Evolutionary conservation across 2,797 vertebrate genomes (phyloP).

Genomic region (Anolis apletophallus): DNA sequence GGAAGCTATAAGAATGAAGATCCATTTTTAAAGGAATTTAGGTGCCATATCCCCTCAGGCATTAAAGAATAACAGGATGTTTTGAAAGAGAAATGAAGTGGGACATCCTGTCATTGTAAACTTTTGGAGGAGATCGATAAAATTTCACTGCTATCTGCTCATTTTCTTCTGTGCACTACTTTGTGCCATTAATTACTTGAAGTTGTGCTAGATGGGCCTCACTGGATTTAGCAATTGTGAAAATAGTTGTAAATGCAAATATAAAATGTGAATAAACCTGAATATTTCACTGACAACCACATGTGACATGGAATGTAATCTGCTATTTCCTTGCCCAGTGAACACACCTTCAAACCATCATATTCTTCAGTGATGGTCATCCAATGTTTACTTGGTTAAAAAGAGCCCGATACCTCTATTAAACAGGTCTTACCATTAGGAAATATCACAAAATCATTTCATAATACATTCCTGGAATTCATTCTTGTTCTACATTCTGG

Average conservation of each 20-base stretch:
- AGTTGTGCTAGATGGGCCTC: conserved; percentile 21
- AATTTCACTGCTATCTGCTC: conserved; percentile 33
- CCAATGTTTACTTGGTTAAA: neutral
- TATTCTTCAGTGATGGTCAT: neutral
- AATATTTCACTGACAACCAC: neutral
- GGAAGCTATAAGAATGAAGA: conserved; percentile 12
- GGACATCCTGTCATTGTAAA: conserved; percentile 22
- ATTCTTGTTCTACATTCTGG: neutral
- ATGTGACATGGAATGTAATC: neutral
- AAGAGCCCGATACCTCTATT: neutral
- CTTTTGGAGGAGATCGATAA: conserved; percentile 35
- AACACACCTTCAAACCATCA: neutral
- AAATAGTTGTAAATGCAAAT: conserved; percentile 30
- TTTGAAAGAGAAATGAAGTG: neutral
- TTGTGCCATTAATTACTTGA: conserved; percentile 25
- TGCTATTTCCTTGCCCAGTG: neutral
- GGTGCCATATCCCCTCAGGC: conserved; percentile 15
- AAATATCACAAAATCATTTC: neutral
- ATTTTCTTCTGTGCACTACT: conserved; percentile 35
- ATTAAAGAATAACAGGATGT: conserved; percentile 32
- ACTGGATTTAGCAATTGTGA: neutral
- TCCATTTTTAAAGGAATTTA: neutral
- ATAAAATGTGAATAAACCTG: neutral
- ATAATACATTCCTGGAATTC: neutral
- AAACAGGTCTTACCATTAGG: neutral